A percentile compares a stretch with the other conserved stretches of the same genome.
Evolutionary conservation across 2,113 vertebrate species (phyloP).

Genomic region (Oryctolagus cuniculus): mOryCun1.1 NC_091432.1:44438001-44438500

Average conservation of each 20-base stretch:
- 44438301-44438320: background rate
- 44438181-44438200: background rate
- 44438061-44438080: background rate
- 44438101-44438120: conserved; percentile 1
- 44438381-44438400: conserved; percentile 25
- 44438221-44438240: background rate
- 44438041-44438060: background rate
- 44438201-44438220: background rate
- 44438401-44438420: conserved; percentile 57
- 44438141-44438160: background rate
- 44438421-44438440: background rate
- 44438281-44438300: background rate
- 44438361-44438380: background rate
- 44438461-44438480: conserved; percentile 38
- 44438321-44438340: background rate
- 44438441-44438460: conserved; percentile 18
- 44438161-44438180: background rate
- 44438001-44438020: background rate
- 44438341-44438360: background rate
- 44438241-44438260: background rate
- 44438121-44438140: background rate
- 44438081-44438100: background rate
- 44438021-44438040: background rate
- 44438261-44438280: background rate
- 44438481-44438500: background rate